Percentiles rank a stretch among this genome's conserved stretches.
These are phyloP conservation scores for Psittacula echo DNA, from an alignment of 2,797 vertebrate species.

Conservation along the genomic window DNA sequence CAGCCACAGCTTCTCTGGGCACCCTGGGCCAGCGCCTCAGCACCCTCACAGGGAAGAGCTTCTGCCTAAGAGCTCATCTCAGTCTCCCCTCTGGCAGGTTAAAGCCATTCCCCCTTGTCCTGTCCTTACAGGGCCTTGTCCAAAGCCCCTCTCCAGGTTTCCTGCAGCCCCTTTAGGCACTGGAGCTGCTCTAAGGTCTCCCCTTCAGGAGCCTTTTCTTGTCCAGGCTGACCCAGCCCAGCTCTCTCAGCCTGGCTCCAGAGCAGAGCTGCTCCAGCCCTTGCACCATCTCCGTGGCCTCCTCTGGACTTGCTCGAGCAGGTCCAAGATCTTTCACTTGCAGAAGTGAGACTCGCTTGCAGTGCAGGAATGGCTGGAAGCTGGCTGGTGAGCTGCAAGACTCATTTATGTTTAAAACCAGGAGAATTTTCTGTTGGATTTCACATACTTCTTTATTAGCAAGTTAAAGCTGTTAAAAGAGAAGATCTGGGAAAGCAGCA, in stretches of 20 bases:
- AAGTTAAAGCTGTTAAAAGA: not conserved
- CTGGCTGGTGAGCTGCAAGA: not conserved
- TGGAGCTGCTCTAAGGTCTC: no score
- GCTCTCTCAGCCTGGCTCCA: not conserved
- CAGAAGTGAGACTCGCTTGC: not conserved
- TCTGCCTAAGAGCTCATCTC: no score
- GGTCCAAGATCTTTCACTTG: not conserved
- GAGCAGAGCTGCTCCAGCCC: not conserved
- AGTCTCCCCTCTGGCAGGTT: no score
- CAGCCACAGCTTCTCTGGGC: no score
- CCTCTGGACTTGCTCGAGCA: not conserved
- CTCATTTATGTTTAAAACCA: not conserved
- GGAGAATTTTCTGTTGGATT: not conserved
- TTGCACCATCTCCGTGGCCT: accelerated
- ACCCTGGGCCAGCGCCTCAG: no score
- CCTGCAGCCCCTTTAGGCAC: no score
- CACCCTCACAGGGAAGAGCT: no score
- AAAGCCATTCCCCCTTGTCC: no score
- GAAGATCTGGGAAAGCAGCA: not conserved
- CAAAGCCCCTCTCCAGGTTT: no score
- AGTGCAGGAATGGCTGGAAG: not conserved
- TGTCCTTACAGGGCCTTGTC: no score
- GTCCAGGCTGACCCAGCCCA: not conserved
- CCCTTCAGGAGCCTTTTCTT: no score
- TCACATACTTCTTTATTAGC: not conserved